Conservation (phyloP, 1,140 invertebrate species). For the Drosophila orosa region DNA sequence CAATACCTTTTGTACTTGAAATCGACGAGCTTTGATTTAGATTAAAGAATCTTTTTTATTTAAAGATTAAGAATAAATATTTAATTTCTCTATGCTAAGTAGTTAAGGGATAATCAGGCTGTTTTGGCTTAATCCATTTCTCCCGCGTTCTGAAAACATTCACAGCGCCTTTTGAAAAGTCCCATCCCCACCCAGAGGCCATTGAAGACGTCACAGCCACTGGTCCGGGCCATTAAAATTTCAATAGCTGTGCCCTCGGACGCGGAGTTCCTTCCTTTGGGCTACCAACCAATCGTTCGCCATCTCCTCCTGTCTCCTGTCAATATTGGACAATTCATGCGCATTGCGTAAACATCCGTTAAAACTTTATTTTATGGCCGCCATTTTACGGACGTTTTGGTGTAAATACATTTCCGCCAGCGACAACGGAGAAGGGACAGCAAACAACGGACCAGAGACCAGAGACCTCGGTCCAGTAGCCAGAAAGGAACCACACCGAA, state of each 20-base stretch:
- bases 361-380: conserved; percentile 82
- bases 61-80: not conserved
- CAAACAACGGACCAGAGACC: conserved; percentile 13
- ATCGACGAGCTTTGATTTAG: too few species aligned
- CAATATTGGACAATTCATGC: conserved; percentile 82
- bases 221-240: conserved; percentile 67
- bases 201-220: conserved; percentile 38
- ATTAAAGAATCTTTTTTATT: not conserved
- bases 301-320: conserved; percentile 72
- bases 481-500: conserved; percentile 27
- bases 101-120: not conserved
- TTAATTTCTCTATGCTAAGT: not conserved
- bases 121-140: not conserved
- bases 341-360: conserved; percentile 81
- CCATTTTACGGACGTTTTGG: conserved; percentile 78
- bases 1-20: not conserved
- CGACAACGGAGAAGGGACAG: conserved; percentile 20
- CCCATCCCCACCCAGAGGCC: not conserved
- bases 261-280: conserved; percentile 27
- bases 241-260: conserved; percentile 54
- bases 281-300: conserved; percentile 53
- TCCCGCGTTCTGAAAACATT: not conserved
- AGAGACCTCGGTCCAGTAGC: conserved; percentile 25
- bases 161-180: conserved; percentile 9
- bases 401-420: conserved; percentile 80